Evolutionary conservation across 1,140 invertebrate genomes (phyloP), one percentile per base, ranked within the genome.

Genomic region (Drosophila aff.): DNA sequence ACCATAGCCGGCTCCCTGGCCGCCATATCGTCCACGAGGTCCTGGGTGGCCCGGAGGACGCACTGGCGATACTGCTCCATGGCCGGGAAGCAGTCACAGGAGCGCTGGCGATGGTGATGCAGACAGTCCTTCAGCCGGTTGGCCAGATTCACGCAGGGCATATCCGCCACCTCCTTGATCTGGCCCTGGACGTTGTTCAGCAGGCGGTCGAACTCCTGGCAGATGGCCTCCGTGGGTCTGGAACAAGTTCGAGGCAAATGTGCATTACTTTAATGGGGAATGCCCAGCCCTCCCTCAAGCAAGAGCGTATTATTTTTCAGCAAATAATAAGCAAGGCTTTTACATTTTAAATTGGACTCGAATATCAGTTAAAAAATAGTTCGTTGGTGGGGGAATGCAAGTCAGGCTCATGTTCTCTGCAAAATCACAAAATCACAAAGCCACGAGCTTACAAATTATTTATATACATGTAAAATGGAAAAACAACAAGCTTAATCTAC

Each of bases 1-100:
- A 76, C 6, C 21, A 52, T 21, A 21, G 16, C 6, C 2, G 55
- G 49, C 2, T 49, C 61, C 5, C 33, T 9, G 0, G 53, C 58
- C 10, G 77, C 76, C 52, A 55, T 2, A 0, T 62, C 41, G 44
- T 87, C 84, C 44, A 87, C 23, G 3, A 52, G 68, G 1, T 41
- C 16, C 38, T 87, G 84, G 3, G 81, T 84, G 60, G 84, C 78
- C 4, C 28, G 28, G 0, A 38, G 3, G 9, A 87, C 64, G 18
- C 84, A 87, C 4, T 63, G 26, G 2, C 64, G 74, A 38, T 87
- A 87, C 26, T 78, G 26, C 8, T 87, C 84, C 84, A 87, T 87
- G 2, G 47, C 33, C 11, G 26, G 6, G 28, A 87, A 87, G 62
- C 84, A 87, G 6, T 72, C 36, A 44, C 40, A 81, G 8, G 81